These are phyloP conservation scores for Lagopus leucura DNA, from an alignment of 2,113 vertebrate species.

Conservation along the genomic window DNA sequence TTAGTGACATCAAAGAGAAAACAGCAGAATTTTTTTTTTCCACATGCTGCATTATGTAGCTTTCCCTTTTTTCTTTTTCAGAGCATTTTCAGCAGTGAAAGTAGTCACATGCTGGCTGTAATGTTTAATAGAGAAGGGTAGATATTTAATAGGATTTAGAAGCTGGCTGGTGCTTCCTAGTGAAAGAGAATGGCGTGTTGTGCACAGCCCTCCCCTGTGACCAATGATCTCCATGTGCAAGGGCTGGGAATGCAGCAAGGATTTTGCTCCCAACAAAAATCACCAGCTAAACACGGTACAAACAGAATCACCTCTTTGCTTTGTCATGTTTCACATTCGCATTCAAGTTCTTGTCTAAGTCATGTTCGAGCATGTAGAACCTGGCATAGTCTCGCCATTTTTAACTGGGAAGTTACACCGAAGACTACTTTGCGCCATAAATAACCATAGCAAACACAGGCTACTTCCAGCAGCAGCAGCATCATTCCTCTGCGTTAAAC, in stretches of 20 bases:
- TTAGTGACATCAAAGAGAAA: constrained; percentile 66
- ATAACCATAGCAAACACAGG: neutral
- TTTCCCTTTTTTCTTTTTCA: constrained; percentile 40
- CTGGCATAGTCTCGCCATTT: neutral
- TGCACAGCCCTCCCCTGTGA: neutral
- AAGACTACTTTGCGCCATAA: neutral
- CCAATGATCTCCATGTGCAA: neutral
- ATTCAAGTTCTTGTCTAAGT: neutral
- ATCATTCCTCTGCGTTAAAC: neutral
- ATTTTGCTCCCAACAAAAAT: neutral
- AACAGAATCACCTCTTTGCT: neutral
- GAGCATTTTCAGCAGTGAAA: constrained; percentile 30
- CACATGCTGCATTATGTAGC: neutral
- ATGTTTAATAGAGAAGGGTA: neutral
- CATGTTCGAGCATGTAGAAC: neutral
- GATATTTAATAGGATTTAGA: constrained; percentile 36
- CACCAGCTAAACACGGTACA: neutral
- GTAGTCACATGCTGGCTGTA: constrained; percentile 30
- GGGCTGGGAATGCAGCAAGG: neutral
- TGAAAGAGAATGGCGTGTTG: neutral
- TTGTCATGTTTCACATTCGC: neutral
- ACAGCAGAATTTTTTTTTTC: constrained; percentile 40
- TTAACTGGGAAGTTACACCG: neutral
- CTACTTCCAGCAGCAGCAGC: neutral
- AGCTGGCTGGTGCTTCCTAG: neutral